These are phyloP conservation scores for Fulica atra DNA, from an alignment of 2,113 vertebrate genomes.

Conservation along the genomic window DNA sequence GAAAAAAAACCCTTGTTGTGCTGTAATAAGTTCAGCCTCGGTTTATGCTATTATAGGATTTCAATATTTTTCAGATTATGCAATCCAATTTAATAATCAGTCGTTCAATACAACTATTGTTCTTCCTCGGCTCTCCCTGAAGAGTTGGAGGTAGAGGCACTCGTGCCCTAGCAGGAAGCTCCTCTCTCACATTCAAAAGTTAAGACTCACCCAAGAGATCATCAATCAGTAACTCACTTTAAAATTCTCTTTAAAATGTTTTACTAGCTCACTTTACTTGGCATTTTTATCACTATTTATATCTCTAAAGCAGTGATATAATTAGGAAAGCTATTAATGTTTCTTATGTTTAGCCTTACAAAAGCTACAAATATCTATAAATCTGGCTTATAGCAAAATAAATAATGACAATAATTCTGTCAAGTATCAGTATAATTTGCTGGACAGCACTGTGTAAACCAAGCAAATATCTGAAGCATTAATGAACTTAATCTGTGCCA, in stretches of 20 bases:
- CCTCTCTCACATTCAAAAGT: slow-evolving; percentile 41
- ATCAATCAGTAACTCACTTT: slow-evolving; percentile 69
- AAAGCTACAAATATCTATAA: slow-evolving; percentile 72
- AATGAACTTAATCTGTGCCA: slow-evolving; percentile 58
- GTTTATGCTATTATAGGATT: slow-evolving; percentile 1
- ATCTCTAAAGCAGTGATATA: slow-evolving; percentile 75
- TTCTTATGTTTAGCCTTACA: slow-evolving; percentile 73
- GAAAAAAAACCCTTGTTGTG: not conserved
- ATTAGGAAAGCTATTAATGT: slow-evolving; percentile 79
- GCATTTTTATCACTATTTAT: slow-evolving; percentile 76
- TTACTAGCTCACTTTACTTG: slow-evolving; percentile 75
- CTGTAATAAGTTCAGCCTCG: not conserved
- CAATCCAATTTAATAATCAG: slow-evolving; percentile 29
- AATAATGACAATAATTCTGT: slow-evolving; percentile 74
- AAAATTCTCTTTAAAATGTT: slow-evolving; percentile 77
- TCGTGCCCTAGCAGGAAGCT: not conserved
- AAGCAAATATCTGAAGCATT: slow-evolving; percentile 55
- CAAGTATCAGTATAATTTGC: slow-evolving; percentile 66
- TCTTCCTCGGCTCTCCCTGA: not conserved
- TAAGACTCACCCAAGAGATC: slow-evolving; percentile 53
- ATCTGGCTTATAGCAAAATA: slow-evolving; percentile 74
- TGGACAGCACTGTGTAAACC: slow-evolving; percentile 60
- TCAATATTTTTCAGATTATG: slow-evolving; percentile 35
- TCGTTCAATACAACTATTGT: not conserved
- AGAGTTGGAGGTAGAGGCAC: not conserved